phyloP scores from a whole-genome alignment of 2,888 invertebrate species.

The Polydesmus complanatus region DNA sequence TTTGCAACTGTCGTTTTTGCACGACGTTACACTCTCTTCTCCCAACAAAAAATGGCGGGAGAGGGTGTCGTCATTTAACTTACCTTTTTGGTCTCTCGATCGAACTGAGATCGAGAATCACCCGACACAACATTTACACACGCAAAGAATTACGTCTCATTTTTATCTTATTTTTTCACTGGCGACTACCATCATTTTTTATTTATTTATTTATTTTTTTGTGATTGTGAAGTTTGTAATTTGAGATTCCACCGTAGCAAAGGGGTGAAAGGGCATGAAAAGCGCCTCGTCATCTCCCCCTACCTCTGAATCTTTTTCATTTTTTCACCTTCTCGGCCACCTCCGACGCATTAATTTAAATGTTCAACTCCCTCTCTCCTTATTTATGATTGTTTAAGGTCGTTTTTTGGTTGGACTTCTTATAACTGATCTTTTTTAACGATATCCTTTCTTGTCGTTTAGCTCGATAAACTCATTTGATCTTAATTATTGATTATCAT shows the following conservation, averaged over 20 bases:
- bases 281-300: slow-evolving; percentile 1
- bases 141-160: too few relatives aligned
- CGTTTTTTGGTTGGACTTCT: neutral
- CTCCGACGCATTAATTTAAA: slow-evolving; percentile 5
- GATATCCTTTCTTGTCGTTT: neutral
- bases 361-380: too few relatives aligned
- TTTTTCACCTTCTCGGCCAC: neutral
- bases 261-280: slow-evolving; percentile 4
- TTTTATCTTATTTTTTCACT: neutral
- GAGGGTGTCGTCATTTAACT: too few relatives aligned
- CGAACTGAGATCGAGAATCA: too few relatives aligned
- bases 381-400: neutral
- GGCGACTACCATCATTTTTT: too few relatives aligned
- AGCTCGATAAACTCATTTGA: neutral
- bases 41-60: too few relatives aligned
- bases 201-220: slow-evolving; percentile 12
- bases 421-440: neutral
- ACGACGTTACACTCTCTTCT: neutral
- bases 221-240: neutral
- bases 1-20: neutral
- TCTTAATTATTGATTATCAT: too few relatives aligned
- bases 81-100: too few relatives aligned
- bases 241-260: slow-evolving; percentile 3
- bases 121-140: too few relatives aligned
- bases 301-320: neutral